Percentiles rank a stretch among this genome's conserved stretches.
These are phyloP conservation scores for Dryadula phaetusa DNA, from an alignment of 2,888 invertebrate genomes.

Conservation along the genomic window DNA sequence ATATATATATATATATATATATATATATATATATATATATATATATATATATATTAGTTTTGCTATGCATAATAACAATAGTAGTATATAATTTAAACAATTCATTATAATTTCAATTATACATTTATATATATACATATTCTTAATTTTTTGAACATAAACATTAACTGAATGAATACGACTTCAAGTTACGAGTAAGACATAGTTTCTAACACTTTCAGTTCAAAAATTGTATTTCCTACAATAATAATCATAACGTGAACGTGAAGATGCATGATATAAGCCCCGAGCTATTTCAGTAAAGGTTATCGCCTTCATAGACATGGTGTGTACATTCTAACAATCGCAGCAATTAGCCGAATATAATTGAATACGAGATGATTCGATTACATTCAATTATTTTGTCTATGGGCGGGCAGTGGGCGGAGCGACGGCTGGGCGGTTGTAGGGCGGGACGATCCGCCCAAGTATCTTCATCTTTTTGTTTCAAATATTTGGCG, in stretches of 20 bases:
- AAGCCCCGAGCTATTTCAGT: slow-evolving; percentile 6
- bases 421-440: slow-evolving; percentile 71
- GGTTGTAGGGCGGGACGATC: slow-evolving; percentile 56
- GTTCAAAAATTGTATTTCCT: background rate
- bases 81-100: no score
- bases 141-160: no score
- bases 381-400: slow-evolving; percentile 80
- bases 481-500: slow-evolving; percentile 43
- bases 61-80: no score
- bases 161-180: no score
- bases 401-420: slow-evolving; percentile 61
- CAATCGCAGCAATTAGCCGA: slow-evolving; percentile 69
- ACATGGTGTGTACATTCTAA: slow-evolving; percentile 48
- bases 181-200: no score
- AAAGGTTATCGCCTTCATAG: slow-evolving; percentile 51
- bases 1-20: no score
- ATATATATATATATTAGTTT: no score
- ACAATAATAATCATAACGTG: background rate
- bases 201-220: no score
- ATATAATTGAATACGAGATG: slow-evolving; percentile 75
- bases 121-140: no score
- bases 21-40: no score
- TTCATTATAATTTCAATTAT: no score
- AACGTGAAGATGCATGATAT: background rate
- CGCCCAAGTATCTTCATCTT: slow-evolving; percentile 63